Evolutionary conservation across 2,888 invertebrate species (phyloP).

Genomic region (Amaurobius ferox): DNA sequence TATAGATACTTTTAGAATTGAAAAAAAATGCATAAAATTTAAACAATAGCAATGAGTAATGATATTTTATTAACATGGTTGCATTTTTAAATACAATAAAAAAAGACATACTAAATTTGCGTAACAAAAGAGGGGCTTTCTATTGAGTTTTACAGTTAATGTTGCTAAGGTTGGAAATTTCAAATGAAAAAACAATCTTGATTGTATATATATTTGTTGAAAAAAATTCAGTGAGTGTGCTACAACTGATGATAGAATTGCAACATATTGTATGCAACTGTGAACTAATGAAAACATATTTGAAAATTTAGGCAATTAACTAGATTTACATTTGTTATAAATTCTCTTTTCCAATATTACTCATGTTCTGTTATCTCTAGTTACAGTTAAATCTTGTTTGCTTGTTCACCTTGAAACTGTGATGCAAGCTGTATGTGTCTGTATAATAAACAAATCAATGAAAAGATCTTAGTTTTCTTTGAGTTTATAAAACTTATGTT

Average conservation of each 20-base stretch:
- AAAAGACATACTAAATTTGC: no score
- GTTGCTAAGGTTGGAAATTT: background rate
- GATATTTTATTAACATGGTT: no score
- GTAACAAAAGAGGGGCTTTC: constrained; percentile 1
- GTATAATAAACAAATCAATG: constrained; percentile 67
- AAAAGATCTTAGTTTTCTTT: constrained; percentile 29
- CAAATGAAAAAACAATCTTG: background rate
- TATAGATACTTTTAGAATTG: no score
- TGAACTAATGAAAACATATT: background rate
- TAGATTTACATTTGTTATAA: constrained; percentile 58
- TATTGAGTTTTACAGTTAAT: background rate
- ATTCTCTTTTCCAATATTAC: constrained; percentile 42
- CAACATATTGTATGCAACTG: background rate
- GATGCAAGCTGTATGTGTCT: constrained; percentile 69
- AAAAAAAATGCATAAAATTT: no score
- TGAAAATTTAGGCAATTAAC: constrained; percentile 27
- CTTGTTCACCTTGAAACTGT: constrained; percentile 62
- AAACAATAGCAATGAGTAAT: no score
- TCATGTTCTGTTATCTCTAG: constrained; percentile 54
- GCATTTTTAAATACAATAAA: no score
- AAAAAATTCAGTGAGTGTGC: background rate
- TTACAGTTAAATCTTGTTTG: constrained; percentile 58
- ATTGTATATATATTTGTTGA: constrained; percentile 5
- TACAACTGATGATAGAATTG: background rate
- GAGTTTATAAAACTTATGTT: no score